These are phyloP conservation scores for Aurelia aurita DNA, from an alignment of 30 jellyfish, hydroid and myxozoan genomes.

Conservation along the genomic window DNA sequence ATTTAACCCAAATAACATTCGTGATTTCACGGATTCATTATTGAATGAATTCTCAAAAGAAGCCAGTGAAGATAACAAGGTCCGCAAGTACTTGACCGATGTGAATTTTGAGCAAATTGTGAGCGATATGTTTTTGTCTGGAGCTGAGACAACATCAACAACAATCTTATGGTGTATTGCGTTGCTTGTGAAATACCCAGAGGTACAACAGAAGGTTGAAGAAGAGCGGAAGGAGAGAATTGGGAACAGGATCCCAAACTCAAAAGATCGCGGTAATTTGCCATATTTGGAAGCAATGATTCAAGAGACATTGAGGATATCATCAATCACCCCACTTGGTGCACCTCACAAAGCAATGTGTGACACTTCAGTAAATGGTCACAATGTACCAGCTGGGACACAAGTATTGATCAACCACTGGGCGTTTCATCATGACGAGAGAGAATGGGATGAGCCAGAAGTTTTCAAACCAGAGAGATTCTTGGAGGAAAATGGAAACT, in stretches of 20 bases:
- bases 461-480: constrained; percentile 84
- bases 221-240: constrained; percentile 62
- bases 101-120: constrained; percentile 58
- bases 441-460: constrained; percentile 84
- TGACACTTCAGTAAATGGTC: constrained; percentile 60
- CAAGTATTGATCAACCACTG: constrained; percentile 77
- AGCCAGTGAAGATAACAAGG: constrained; percentile 47
- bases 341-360: constrained; percentile 80
- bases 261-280: constrained; percentile 65
- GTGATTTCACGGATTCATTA: constrained; percentile 82
- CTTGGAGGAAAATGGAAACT: constrained; percentile 78
- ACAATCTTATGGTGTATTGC: constrained; percentile 79
- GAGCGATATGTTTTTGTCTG: constrained; percentile 75
- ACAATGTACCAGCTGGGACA: constrained; percentile 67
- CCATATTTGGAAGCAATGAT: constrained; percentile 73
- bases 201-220: constrained; percentile 55
- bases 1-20: constrained; percentile 58
- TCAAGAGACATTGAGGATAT: constrained; percentile 71
- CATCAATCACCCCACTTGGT: constrained; percentile 86
- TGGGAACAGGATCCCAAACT: constrained; percentile 73
- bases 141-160: constrained; percentile 78
- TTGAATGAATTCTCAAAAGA: constrained; percentile 52
- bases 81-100: constrained; percentile 39
- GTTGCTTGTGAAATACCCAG: constrained; percentile 77
- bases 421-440: constrained; percentile 83